phyloP scores from a whole-genome alignment of 2,888 invertebrate species.

The Zelleria hepariella region DNA sequence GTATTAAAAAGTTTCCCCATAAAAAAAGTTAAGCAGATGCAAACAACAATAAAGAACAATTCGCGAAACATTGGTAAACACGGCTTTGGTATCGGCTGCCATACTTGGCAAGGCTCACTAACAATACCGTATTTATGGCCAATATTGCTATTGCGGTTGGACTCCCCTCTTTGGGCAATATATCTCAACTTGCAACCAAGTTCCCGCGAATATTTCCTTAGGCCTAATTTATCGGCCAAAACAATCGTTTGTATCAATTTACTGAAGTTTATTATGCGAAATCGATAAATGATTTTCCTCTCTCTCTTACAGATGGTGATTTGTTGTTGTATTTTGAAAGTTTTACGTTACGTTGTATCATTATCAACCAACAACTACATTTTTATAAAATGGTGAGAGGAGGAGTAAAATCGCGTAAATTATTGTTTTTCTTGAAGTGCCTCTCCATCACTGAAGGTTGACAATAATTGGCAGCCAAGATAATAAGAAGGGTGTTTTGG shows the following conservation, averaged over 20 bases:
- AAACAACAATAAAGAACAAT: background rate
- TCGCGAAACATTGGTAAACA: background rate
- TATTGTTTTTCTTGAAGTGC: too few species aligned
- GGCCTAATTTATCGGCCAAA: slow-evolving; percentile 19
- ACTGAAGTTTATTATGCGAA: slow-evolving; percentile 22
- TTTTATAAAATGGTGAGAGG: too few species aligned
- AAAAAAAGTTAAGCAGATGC: background rate
- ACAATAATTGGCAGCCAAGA: too few species aligned
- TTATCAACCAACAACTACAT: too few species aligned
- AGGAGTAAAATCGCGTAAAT: too few species aligned
- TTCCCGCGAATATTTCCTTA: slow-evolving; percentile 23
- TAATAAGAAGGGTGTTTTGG: too few species aligned
- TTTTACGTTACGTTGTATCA: background rate
- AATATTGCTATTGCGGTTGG: slow-evolving; percentile 18
- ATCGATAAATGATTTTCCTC: slow-evolving; percentile 20
- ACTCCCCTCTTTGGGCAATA: slow-evolving; percentile 7
- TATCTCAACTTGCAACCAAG: slow-evolving; percentile 19
- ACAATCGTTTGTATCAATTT: slow-evolving; percentile 51
- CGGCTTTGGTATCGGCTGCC: slow-evolving; percentile 12
- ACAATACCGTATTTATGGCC: slow-evolving; percentile 33
- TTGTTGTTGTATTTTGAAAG: slow-evolving; percentile 1
- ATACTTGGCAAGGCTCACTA: slow-evolving; percentile 28
- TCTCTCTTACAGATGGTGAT: slow-evolving; percentile 7
- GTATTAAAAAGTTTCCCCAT: background rate
- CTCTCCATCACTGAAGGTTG: too few species aligned